A percentile compares a stretch with the other conserved stretches of the same genome.
Evolutionary conservation across 2,113 vertebrate genomes (phyloP).

Genomic region (Pomatostomus ruficeps): DNA sequence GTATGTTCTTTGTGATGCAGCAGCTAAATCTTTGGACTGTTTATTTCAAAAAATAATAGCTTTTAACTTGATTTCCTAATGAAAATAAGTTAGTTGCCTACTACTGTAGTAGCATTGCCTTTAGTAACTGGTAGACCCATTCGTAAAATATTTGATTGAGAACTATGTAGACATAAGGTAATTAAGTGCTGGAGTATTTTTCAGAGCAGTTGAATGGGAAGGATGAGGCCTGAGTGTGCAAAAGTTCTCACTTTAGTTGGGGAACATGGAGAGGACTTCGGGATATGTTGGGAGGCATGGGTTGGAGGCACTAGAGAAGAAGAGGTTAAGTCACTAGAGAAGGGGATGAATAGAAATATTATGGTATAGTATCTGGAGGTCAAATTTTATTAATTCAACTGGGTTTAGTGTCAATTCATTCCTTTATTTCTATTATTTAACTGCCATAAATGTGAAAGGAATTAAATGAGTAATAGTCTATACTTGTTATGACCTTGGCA

Average conservation of each 20-base stretch:
- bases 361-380: background rate
- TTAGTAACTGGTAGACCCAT: background rate
- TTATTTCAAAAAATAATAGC: background rate
- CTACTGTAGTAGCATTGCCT: background rate
- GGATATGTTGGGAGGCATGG: accelerated
- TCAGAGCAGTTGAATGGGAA: background rate
- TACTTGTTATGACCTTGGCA: background rate
- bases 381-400: background rate
- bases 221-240: background rate
- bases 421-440: background rate
- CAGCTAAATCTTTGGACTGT: background rate
- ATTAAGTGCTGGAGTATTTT: background rate
- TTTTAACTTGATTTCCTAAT: background rate
- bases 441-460: background rate
- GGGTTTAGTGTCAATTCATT: background rate
- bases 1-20: background rate
- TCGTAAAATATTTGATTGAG: background rate
- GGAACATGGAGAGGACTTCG: accelerated
- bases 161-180: background rate
- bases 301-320: background rate
- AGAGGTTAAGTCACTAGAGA: background rate
- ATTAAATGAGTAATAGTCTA: background rate
- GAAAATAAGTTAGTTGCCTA: background rate
- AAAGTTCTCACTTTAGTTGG: background rate
- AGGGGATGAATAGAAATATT: background rate